Percentiles rank a stretch among this genome's conserved stretches.
Evolutionary conservation across 2,113 vertebrate species (phyloP).

Genomic region (Monarcha castaneiventris): DNA sequence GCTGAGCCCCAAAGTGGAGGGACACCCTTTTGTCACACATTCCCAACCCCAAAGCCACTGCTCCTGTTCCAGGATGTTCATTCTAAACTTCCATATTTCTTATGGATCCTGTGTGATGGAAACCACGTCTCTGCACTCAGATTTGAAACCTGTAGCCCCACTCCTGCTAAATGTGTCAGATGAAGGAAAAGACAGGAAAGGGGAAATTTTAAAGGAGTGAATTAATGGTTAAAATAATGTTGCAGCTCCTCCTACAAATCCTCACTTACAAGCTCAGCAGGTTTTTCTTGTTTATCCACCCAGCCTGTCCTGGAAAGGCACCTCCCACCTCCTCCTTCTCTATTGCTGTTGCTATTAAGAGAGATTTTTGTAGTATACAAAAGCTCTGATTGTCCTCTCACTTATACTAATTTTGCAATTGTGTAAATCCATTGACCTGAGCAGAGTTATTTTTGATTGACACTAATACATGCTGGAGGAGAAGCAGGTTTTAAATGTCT

Average conservation of each 20-base stretch:
- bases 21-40: not conserved
- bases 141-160: not conserved
- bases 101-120: not conserved
- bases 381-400: slow-evolving; percentile 58
- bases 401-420: slow-evolving; percentile 63
- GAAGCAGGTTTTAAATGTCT: slow-evolving; percentile 39
- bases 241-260: not conserved
- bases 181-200: not conserved
- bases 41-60: not conserved
- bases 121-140: not conserved
- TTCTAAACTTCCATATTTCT: not conserved
- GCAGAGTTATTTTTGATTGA: slow-evolving; percentile 58
- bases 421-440: slow-evolving; percentile 61
- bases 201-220: not conserved
- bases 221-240: slow-evolving; percentile 40
- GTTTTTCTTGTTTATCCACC: slow-evolving; percentile 59
- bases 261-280: slow-evolving; percentile 15
- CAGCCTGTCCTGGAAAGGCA: slow-evolving; percentile 27
- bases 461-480: slow-evolving; percentile 38
- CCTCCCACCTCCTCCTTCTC: slow-evolving; percentile 39
- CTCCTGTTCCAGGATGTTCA: not conserved
- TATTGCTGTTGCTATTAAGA: slow-evolving; percentile 39
- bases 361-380: slow-evolving; percentile 46
- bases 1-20: not conserved
- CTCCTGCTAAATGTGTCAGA: not conserved